Conservation (phyloP, 2,888 invertebrate genomes). For the Chymomyza fuscimana region DNA sequence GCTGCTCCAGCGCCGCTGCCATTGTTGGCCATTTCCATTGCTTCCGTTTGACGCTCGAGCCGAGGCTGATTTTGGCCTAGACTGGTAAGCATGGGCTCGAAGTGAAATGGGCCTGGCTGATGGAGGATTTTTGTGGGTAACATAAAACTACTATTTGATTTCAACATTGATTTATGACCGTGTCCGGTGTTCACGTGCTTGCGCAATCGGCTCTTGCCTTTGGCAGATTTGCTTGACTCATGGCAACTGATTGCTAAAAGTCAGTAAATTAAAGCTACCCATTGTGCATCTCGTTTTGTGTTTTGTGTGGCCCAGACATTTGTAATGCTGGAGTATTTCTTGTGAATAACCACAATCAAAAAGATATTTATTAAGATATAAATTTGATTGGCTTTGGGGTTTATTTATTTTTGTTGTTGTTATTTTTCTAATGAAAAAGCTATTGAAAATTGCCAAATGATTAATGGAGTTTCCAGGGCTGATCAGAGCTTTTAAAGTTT, state of each 20-base stretch:
- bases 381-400: constrained; percentile 58
- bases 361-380: constrained; percentile 73
- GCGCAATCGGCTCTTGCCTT: constrained; percentile 43
- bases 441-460: constrained; percentile 32
- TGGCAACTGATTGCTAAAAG: constrained; percentile 71
- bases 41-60: constrained; percentile 43
- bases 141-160: constrained; percentile 70
- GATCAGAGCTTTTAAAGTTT: constrained; percentile 44
- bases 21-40: constrained; percentile 58
- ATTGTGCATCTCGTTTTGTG: constrained; percentile 12
- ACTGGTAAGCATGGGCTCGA: neutral
- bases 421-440: neutral
- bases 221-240: constrained; percentile 68
- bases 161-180: constrained; percentile 73
- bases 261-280: constrained; percentile 66
- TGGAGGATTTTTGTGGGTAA: constrained; percentile 19
- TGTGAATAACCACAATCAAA: constrained; percentile 39
- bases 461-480: constrained; percentile 42
- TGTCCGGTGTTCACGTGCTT: constrained; percentile 63
- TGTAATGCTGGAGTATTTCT: constrained; percentile 46
- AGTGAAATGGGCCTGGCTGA: neutral
- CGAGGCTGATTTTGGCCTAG: neutral
- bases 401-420: neutral
- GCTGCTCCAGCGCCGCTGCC: constrained; percentile 25
- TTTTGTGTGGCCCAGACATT: constrained; percentile 51